Conservation (phyloP, 2,113 vertebrate genomes). For the Sitta europaea region DNA sequence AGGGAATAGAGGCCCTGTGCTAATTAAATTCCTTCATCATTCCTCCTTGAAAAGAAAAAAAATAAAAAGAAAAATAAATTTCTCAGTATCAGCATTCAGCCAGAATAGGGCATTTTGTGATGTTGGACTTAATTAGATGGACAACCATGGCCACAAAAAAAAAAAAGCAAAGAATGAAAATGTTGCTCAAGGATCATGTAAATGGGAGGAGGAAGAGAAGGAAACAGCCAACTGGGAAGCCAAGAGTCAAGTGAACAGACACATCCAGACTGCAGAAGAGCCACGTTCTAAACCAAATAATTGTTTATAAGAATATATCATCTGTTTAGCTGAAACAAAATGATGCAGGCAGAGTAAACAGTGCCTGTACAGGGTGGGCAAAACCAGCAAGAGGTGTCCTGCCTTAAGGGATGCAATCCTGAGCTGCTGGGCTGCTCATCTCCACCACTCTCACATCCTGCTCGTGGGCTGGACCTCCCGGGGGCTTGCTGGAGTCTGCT, state of each 20-base stretch:
- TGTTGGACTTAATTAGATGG: constrained; percentile 13
- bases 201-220: background rate
- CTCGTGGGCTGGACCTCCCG: background rate
- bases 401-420: background rate
- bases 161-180: background rate
- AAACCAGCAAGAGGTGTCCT: background rate
- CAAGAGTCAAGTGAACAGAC: background rate
- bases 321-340: background rate
- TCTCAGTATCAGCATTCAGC: background rate
- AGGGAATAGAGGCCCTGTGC: background rate
- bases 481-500: background rate
- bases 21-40: constrained; percentile 38
- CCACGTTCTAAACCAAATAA: background rate
- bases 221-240: background rate
- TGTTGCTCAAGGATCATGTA: background rate
- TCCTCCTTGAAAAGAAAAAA: background rate
- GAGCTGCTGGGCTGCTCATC: background rate
- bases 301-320: background rate
- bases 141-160: background rate
- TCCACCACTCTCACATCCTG: background rate
- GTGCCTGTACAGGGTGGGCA: background rate
- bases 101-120: background rate
- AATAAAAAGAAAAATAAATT: background rate
- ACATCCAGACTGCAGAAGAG: background rate
- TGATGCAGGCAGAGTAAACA: background rate